Base-by-base conservation (phyloP, 2,113 vertebrate genomes). In the Corythaeola cristata region DNA sequence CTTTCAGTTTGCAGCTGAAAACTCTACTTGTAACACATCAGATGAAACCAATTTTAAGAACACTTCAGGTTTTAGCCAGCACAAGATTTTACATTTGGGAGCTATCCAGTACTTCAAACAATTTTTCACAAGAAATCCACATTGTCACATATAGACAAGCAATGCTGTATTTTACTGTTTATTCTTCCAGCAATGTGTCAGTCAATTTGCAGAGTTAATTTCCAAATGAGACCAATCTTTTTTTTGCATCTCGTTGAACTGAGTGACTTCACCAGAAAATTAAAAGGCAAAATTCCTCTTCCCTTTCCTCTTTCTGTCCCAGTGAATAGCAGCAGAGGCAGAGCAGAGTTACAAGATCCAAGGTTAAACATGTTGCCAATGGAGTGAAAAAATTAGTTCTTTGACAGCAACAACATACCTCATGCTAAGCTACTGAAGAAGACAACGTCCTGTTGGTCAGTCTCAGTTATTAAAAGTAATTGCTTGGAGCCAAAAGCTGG, bases 141-240 rank as follows among this genome's bases (percentile, higher is more conserved):
- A 39, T 58, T 87, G 44, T 88, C 87, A 56, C 77, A 92, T 85
- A 92, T 5, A 95, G 93, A 94, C 66, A 95, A 97, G 87, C 49
- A 90, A 69, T 2, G 1, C 8, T 71, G 4, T 85, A 63, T 59
- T 80, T 60, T 91, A 94, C 67, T 90, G 53, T 92, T 97, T 91
- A 69, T 78, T 96, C 69, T 96, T 74, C 85, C 91, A 92, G 88
- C 63, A 89, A 93, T 2, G 6, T 93, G 89, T 96, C 97, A 97
- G 92, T 97, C 96, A 96, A 88, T 97, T 97, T 93, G 63, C 55
- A 50, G 91, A 98, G 92, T 95, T 98, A 97, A 97, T 97, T 98
- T 97, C 83, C 79, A 98, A 98, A 97, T 71, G 79, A 94, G 78
- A 90, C 85, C 6, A 76, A 97, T 97, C 13, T 30, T 94, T 94